Percentiles rank a stretch among this genome's conserved stretches.
phyloP scores from a whole-genome alignment of 2,888 invertebrate genomes.

The Acanthosepion esculentum region DNA sequence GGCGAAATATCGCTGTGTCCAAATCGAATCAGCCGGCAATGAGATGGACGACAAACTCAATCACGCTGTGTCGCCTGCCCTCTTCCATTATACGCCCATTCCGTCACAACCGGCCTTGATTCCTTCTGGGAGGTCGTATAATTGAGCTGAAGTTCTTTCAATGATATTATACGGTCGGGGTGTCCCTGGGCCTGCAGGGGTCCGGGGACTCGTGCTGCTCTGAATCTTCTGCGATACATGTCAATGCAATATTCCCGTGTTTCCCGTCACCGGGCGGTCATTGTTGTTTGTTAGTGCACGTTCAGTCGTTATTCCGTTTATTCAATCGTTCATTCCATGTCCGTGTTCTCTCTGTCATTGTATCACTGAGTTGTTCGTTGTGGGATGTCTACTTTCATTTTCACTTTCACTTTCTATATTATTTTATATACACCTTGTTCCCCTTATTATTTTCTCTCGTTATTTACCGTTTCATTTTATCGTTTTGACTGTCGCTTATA shows the following conservation, averaged over 20 bases:
- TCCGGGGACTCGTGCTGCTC: not conserved
- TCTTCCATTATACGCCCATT: not conserved
- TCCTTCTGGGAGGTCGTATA: not conserved
- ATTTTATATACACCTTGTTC: not conserved
- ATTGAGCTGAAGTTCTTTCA: constrained; percentile 33
- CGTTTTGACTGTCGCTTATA: no score
- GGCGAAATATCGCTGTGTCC: not conserved
- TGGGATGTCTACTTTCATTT: not conserved
- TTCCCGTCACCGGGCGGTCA: not conserved
- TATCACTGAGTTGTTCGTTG: not conserved
- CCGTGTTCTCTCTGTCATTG: not conserved
- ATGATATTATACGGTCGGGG: not conserved
- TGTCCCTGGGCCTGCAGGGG: not conserved
- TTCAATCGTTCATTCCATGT: not conserved
- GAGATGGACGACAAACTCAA: not conserved
- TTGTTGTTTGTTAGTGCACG: not conserved
- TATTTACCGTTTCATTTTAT: not conserved
- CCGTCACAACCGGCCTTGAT: not conserved
- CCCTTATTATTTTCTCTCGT: not conserved
- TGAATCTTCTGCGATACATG: not conserved
- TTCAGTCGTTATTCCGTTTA: not conserved
- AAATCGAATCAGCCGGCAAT: not conserved
- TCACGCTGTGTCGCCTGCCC: not conserved
- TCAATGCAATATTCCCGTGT: not conserved
- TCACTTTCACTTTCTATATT: not conserved